Conservation (phyloP, 2,888 invertebrate species). For the Cantharis flavilabris region DNA sequence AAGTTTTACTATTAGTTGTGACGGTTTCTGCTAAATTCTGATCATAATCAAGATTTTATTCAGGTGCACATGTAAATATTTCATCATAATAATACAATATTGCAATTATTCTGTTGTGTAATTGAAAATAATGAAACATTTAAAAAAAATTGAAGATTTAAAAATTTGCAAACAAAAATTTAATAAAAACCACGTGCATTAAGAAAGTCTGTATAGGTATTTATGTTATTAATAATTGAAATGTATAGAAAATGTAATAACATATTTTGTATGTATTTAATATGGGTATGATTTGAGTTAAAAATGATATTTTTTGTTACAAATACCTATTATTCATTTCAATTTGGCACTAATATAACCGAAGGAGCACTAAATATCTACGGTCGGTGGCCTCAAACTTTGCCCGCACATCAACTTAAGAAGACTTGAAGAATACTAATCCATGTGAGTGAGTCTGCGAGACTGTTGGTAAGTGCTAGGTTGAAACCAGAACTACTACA, state of each 20-base stretch:
- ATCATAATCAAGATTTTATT: background rate
- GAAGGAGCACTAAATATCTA: slow-evolving; percentile 16
- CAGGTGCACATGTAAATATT: background rate
- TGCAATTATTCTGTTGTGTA: background rate
- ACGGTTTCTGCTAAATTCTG: background rate
- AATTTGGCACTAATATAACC: background rate
- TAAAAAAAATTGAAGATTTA: background rate
- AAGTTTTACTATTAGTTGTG: background rate
- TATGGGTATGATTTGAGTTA: background rate
- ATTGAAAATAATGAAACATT: background rate
- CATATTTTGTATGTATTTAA: background rate
- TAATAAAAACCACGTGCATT: background rate
- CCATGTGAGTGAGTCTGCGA: background rate
- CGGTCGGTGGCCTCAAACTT: slow-evolving; percentile 39
- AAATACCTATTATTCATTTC: background rate
- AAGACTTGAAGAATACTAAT: slow-evolving; percentile 10
- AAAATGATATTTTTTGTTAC: background rate
- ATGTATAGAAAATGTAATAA: background rate
- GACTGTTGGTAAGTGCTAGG: slow-evolving; percentile 4
- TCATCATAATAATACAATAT: background rate
- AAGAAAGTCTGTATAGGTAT: background rate
- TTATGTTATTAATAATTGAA: background rate
- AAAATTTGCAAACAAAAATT: background rate
- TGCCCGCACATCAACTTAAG: slow-evolving; percentile 16
- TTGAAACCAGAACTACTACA: slow-evolving; percentile 16